Conservation (phyloP, 2,888 invertebrate genomes). For the Coleophora flavipennella region DNA sequence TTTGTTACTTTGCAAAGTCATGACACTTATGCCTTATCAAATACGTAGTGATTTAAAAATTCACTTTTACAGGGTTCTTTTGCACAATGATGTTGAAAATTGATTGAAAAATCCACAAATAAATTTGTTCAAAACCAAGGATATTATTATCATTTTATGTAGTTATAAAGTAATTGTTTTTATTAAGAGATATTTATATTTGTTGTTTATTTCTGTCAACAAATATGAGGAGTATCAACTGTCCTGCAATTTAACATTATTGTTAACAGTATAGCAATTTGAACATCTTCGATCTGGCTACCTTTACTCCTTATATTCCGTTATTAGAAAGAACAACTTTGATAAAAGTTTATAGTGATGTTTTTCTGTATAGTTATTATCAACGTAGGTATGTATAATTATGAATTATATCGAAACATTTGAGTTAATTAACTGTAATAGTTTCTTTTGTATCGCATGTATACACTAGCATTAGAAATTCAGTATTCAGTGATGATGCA, state of each 20-base stretch:
- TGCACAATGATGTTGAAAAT: no score
- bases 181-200: constrained; percentile 8
- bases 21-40: constrained; percentile 8
- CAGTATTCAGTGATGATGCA: constrained; percentile 69
- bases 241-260: not conserved
- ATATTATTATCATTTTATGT: no score
- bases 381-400: constrained; percentile 36
- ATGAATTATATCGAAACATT: constrained; percentile 26
- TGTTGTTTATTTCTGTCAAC: constrained; percentile 5
- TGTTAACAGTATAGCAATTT: no score
- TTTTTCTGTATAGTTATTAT: constrained; percentile 45
- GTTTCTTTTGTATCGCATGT: constrained; percentile 48
- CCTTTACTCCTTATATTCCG: not conserved
- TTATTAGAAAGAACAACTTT: constrained; percentile 25
- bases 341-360: constrained; percentile 46
- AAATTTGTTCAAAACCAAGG: no score
- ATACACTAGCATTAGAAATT: constrained; percentile 52
- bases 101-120: no score
- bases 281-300: no score
- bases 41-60: not conserved
- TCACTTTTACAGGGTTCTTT: no score
- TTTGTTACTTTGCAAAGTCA: constrained; percentile 17
- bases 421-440: constrained; percentile 25
- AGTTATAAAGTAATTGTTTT: constrained; percentile 2
- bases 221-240: not conserved